Percentiles rank a stretch among this genome's conserved stretches.
These are phyloP conservation scores for Cydia amplana DNA, from an alignment of 1,140 invertebrate species.

Conservation along the genomic window DNA sequence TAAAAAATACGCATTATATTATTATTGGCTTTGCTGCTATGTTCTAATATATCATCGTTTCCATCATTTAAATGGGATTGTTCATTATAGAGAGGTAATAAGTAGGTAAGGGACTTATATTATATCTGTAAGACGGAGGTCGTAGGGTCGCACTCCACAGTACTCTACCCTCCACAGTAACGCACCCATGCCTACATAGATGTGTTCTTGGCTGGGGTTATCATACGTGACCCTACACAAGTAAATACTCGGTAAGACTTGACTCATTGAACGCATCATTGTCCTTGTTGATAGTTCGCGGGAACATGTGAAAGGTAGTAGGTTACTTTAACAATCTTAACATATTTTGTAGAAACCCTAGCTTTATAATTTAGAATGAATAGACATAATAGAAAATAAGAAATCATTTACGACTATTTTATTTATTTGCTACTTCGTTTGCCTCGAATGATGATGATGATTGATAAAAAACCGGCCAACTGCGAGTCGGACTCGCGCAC, in stretches of 20 bases:
- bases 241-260: slow-evolving; percentile 5
- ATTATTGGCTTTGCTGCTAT: too few relatives aligned
- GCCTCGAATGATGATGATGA: too few relatives aligned
- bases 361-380: too few relatives aligned
- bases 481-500: too few relatives aligned
- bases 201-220: background rate
- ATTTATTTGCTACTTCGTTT: too few relatives aligned
- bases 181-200: background rate
- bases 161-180: background rate
- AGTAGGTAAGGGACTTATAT: background rate
- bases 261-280: slow-evolving; percentile 10
- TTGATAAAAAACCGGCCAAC: too few relatives aligned
- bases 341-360: too few relatives aligned
- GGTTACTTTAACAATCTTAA: too few relatives aligned
- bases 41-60: background rate
- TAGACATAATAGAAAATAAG: too few relatives aligned
- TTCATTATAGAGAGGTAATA: background rate
- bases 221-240: background rate
- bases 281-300: background rate
- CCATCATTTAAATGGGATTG: background rate
- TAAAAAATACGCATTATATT: too few relatives aligned
- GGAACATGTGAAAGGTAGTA: too few relatives aligned
- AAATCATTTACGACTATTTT: too few relatives aligned
- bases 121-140: background rate
- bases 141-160: background rate